A percentile compares a stretch with the other conserved stretches of the same genome.
Evolutionary conservation across 1,140 invertebrate genomes (phyloP).

Genomic region (Cryptotermes secundus): DNA sequence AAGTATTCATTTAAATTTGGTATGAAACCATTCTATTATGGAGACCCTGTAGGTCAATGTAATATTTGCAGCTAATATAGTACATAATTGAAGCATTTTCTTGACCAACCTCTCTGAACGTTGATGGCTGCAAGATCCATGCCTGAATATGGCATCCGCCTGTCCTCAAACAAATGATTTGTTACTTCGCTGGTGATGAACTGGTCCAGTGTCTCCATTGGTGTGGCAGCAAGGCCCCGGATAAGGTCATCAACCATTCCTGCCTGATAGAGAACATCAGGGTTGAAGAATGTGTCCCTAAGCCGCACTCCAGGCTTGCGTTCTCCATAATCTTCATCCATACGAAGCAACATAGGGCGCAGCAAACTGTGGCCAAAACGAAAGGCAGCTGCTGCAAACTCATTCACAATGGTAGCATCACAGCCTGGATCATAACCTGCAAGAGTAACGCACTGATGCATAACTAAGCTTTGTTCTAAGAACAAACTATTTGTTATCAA

Average conservation of each 20-base stretch:
- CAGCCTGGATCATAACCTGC: slow-evolving; percentile 59
- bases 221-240: slow-evolving; percentile 53
- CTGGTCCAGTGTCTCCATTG: slow-evolving; percentile 57
- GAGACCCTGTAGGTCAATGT: neutral
- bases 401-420: slow-evolving; percentile 63
- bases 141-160: slow-evolving; percentile 51
- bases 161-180: slow-evolving; percentile 58
- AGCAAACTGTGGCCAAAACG: slow-evolving; percentile 66
- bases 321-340: slow-evolving; percentile 52
- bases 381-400: slow-evolving; percentile 65
- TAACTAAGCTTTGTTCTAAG: neutral
- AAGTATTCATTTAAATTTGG: neutral
- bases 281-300: slow-evolving; percentile 64
- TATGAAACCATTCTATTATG: neutral
- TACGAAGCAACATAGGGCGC: slow-evolving; percentile 59
- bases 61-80: neutral
- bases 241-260: slow-evolving; percentile 54
- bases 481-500: neutral
- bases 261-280: slow-evolving; percentile 56
- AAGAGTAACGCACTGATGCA: neutral
- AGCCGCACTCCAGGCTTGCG: slow-evolving; percentile 50
- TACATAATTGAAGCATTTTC: neutral
- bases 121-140: slow-evolving; percentile 58
- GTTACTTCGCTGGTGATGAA: slow-evolving; percentile 56
- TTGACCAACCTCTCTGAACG: slow-evolving; percentile 46